Evolutionary conservation across 2,113 vertebrate species (phyloP).

Genomic region (Mustela nigripes): DNA sequence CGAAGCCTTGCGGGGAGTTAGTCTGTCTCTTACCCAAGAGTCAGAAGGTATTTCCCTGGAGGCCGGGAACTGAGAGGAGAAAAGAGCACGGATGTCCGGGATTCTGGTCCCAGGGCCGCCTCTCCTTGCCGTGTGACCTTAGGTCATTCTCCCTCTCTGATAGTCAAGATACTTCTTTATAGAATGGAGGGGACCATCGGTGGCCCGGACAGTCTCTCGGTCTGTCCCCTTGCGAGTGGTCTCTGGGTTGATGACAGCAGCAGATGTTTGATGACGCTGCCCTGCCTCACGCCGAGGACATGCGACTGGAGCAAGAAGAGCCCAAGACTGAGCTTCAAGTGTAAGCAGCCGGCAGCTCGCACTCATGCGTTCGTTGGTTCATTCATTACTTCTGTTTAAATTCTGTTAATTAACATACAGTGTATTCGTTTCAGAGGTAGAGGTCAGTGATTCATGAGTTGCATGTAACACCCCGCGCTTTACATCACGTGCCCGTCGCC

Average conservation of each 20-base stretch:
- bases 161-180: not conserved
- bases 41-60: not conserved
- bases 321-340: not conserved
- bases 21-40: not conserved
- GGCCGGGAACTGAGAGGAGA: not conserved
- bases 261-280: accelerated
- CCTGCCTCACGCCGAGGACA: not conserved
- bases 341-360: not conserved
- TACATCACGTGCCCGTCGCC: too few relatives aligned
- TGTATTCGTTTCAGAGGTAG: not conserved
- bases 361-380: not conserved
- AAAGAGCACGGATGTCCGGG: not conserved
- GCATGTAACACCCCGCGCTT: too few relatives aligned
- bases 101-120: not conserved
- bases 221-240: not conserved
- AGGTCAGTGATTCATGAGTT: too few relatives aligned
- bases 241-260: accelerated
- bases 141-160: not conserved
- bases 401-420: not conserved
- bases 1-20: not conserved
- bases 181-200: not conserved
- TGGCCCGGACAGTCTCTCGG: not conserved
- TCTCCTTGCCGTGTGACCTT: not conserved
- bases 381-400: not conserved
- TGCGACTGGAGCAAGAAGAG: not conserved